phyloP scores from a whole-genome alignment of 1,140 invertebrate genomes.

The Spodoptera litura region DNA sequence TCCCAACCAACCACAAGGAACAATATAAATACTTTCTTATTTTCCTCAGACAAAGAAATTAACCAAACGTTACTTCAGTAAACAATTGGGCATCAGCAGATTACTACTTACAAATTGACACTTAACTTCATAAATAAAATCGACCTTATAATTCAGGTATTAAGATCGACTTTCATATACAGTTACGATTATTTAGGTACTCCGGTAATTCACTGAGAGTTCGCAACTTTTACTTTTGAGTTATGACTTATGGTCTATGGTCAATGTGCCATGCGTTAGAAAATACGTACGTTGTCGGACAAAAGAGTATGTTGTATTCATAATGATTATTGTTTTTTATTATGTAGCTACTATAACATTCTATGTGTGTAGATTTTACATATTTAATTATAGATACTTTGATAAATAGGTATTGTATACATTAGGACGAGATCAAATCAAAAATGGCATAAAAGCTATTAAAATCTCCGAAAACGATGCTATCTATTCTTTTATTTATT shows the following conservation, averaged over 20 bases:
- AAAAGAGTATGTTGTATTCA: neutral
- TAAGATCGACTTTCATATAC: conserved; percentile 15
- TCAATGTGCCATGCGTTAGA: conserved; percentile 23
- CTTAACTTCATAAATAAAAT: neutral
- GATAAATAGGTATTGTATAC: too few relatives aligned
- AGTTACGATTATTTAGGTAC: conserved; percentile 32
- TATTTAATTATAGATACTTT: too few relatives aligned
- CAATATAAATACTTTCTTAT: conserved; percentile 19
- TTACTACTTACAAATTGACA: conserved; percentile 39
- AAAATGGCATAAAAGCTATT: too few relatives aligned
- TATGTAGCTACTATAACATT: too few relatives aligned
- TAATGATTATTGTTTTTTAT: too few relatives aligned
- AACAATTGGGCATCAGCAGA: conserved; percentile 36
- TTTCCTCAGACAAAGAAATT: conserved; percentile 1
- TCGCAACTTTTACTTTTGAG: conserved; percentile 47
- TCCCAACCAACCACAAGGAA: neutral
- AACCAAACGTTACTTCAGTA: conserved; percentile 18
- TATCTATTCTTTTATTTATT: too few relatives aligned
- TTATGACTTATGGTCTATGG: neutral
- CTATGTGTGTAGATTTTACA: too few relatives aligned
- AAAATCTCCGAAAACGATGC: too few relatives aligned
- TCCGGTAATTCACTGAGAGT: conserved; percentile 22
- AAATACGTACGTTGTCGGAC: neutral
- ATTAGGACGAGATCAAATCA: too few relatives aligned
- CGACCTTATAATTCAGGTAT: neutral